Evolutionary conservation across 2,797 vertebrate species (phyloP), one percentile per base, ranked within the genome.

Genomic region (Brachyrhaphis roseni): DNA sequence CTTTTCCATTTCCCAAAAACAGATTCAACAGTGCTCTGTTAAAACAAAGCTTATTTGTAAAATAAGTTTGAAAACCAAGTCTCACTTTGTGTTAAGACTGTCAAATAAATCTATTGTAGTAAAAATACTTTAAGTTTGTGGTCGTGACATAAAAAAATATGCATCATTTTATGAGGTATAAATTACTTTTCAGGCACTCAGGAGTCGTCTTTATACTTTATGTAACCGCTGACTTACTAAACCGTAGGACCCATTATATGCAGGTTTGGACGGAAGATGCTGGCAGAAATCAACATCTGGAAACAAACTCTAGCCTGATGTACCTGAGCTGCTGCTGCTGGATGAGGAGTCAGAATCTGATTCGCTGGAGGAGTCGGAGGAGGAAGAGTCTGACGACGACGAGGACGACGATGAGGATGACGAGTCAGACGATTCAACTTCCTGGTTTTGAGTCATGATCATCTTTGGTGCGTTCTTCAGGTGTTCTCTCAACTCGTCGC

Each of bases 391-490:
- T 57, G 95, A 97, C 0, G 91, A 97, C 0, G 91, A 97, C 1
- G 96, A 96, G 0, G 97, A 97, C 0, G 93, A 94, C 0, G 95
- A 96, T 1, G 97, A 96, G 0, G 92, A 93, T 4, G 95, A 95
- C 0, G 95, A 96, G 91, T 97, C 97, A 0, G 97, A 97, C 0
- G 97, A 98, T 62, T 99, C 98, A 2, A 98, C 96, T 34, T 98
- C 97, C 91, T 98, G 98, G 53, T 97, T 98, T 94, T 99, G 98
- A 2, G 98, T 97, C 97, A 98, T 97, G 85, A 99, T 98, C 84
- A 99, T 97, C 91, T 99, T 99, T 0, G 98, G 98, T 47, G 97
- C 98, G 10, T 99, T 99, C 95, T 99, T 99, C 87, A 99, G 93
- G 91, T 99, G 98, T 74, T 99, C 98, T 64, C 98, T 96, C 46